phyloP scores from a whole-genome alignment of 2,888 invertebrate species.

The Hyles lineata region DNA sequence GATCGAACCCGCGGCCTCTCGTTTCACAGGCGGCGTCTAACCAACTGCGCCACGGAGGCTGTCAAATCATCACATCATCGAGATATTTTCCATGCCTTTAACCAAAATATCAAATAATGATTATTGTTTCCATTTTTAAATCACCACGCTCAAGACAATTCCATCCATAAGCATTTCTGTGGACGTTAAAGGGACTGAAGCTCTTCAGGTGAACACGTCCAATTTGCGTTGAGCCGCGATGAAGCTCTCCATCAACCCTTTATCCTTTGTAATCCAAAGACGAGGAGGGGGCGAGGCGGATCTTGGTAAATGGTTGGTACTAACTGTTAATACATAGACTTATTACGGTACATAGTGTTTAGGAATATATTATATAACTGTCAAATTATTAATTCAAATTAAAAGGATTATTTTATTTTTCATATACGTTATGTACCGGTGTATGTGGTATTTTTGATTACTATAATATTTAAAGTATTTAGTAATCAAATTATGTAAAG shows the following conservation, averaged over 20 bases:
- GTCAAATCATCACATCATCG: too few species aligned
- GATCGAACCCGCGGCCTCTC: too few species aligned
- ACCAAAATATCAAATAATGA: neutral
- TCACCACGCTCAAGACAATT: conserved; percentile 7
- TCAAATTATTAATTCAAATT: neutral
- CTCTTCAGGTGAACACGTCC: conserved; percentile 73
- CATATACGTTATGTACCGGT: neutral
- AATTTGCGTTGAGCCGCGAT: conserved; percentile 60
- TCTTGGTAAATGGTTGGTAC: conserved; percentile 52
- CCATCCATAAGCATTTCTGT: conserved; percentile 9
- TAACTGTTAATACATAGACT: conserved; percentile 53
- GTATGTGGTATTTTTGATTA: too few species aligned
- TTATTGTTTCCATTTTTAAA: neutral
- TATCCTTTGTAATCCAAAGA: conserved; percentile 63
- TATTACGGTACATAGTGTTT: neutral
- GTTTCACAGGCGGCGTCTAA: too few species aligned
- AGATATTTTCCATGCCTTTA: neutral
- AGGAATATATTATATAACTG: neutral
- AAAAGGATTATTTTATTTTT: neutral
- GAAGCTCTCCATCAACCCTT: conserved; percentile 66
- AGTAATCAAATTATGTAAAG: too few species aligned
- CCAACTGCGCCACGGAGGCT: too few species aligned
- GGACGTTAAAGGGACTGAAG: conserved; percentile 35
- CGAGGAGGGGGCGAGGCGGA: conserved; percentile 50
- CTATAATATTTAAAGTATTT: too few species aligned